Evolutionary conservation across 1,140 invertebrate genomes (phyloP).

Genomic region (Neoseiulus cucumeris): DNA sequence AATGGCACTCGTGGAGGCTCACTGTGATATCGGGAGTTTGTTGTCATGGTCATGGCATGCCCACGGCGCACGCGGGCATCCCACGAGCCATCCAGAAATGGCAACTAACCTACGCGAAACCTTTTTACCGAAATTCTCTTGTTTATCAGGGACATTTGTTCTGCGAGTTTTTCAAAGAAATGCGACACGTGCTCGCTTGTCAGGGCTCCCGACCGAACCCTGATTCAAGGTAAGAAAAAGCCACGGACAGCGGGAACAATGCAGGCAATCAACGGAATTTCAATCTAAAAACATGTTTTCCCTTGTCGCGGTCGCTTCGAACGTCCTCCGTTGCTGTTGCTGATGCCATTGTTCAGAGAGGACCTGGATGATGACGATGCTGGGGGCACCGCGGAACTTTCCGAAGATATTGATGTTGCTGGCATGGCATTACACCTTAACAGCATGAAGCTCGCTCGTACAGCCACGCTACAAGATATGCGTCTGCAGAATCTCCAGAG

Average conservation of each 20-base stretch:
- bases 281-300: too few relatives aligned
- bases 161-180: slow-evolving; percentile 9
- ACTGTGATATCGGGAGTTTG: too few relatives aligned
- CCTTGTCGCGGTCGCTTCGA: too few relatives aligned
- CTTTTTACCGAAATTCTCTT: neutral
- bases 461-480: slow-evolving; percentile 8
- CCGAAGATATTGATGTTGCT: neutral
- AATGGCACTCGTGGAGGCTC: too few relatives aligned
- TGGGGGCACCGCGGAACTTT: neutral
- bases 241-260: neutral
- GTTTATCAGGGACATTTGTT: neutral
- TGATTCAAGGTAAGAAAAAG: slow-evolving; percentile 9
- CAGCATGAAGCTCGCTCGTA: slow-evolving; percentile 6
- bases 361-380: slow-evolving; percentile 1
- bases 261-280: too few relatives aligned
- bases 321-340: too few relatives aligned
- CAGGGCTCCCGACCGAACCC: slow-evolving; percentile 6
- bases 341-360: neutral
- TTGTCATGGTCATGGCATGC: too few relatives aligned
- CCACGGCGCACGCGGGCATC: too few relatives aligned
- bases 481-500: neutral
- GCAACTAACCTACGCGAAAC: too few relatives aligned
- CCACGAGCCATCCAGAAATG: too few relatives aligned
- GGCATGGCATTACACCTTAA: neutral
- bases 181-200: slow-evolving; percentile 7